Conservation (phyloP, 1,140 invertebrate genomes). For the Bombus sibiricus region DNA sequence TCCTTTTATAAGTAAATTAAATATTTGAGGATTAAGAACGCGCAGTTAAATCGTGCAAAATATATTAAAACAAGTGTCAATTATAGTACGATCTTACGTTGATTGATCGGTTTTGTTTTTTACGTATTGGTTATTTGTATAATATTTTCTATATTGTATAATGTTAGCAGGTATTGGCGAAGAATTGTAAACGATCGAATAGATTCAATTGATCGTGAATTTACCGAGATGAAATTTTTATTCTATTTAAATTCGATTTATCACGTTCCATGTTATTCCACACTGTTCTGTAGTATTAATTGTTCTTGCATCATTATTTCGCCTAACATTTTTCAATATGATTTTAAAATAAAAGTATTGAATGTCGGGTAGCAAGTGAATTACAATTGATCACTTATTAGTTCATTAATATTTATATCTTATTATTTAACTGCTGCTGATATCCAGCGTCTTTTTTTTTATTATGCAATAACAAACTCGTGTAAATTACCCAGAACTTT, state of each 20-base stretch:
- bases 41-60: not conserved
- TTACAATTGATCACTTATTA: fast-evolving
- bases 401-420: too few relatives aligned
- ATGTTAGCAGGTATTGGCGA: not conserved
- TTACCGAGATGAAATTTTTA: not conserved
- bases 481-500: too few relatives aligned
- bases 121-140: not conserved
- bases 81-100: not conserved
- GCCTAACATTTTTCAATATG: not conserved
- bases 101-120: not conserved
- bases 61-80: not conserved
- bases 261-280: not conserved
- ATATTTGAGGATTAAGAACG: not conserved
- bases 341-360: not conserved
- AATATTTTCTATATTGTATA: not conserved
- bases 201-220: not conserved
- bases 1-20: not conserved
- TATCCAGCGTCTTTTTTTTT: too few relatives aligned
- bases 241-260: not conserved
- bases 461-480: too few relatives aligned
- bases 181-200: not conserved
- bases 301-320: not conserved
- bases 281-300: not conserved
- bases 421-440: too few relatives aligned
- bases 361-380: too few relatives aligned